Evolutionary conservation across 2,888 invertebrate genomes (phyloP).

Genomic region (Epistrophe grossulariae): DNA sequence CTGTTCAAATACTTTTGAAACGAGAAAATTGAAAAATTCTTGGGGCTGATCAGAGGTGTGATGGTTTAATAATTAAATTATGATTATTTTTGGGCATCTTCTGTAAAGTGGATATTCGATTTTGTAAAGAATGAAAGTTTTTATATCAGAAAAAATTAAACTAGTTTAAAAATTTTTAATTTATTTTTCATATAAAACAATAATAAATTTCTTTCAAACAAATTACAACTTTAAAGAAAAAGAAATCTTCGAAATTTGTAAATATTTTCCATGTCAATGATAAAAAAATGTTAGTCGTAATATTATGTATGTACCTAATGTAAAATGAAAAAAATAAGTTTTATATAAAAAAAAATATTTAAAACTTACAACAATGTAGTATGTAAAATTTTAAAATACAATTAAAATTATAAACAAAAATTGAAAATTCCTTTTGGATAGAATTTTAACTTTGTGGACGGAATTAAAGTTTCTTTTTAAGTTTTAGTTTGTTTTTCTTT

Average conservation of each 20-base stretch:
- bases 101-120: no score
- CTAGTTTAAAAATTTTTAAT: background rate
- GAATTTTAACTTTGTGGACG: slow-evolving; percentile 61
- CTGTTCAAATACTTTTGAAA: no score
- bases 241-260: slow-evolving; percentile 12
- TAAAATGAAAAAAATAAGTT: slow-evolving; percentile 21
- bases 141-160: background rate
- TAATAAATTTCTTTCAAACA: background rate
- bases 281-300: slow-evolving; percentile 12
- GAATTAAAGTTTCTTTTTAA: slow-evolving; percentile 45
- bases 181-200: slow-evolving; percentile 30
- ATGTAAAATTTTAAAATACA: background rate
- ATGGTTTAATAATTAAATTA: no score
- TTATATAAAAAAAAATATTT: slow-evolving; percentile 36
- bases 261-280: slow-evolving; percentile 11
- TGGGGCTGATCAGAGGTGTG: no score
- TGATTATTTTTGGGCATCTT: no score
- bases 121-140: no score
- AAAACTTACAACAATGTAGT: slow-evolving; percentile 31
- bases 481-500: slow-evolving; percentile 29
- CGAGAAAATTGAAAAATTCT: no score
- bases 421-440: background rate
- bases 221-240: slow-evolving; percentile 1
- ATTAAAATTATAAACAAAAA: background rate
- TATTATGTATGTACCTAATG: background rate